Evolutionary conservation across 2,888 invertebrate species (phyloP).

Genomic region (Lochmaea crataegi): DNA sequence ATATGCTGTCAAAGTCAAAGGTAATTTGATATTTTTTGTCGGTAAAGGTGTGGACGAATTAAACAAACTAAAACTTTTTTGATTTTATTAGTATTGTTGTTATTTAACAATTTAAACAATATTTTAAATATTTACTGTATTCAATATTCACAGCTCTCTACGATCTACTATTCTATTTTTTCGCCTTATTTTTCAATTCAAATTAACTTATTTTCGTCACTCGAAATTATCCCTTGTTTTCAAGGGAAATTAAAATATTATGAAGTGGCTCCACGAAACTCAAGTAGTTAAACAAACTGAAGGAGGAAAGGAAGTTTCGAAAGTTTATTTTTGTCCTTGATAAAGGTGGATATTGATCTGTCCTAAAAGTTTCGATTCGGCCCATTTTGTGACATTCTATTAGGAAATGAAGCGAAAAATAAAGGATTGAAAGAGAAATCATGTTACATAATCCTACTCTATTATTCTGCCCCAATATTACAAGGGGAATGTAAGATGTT

Average conservation of each 20-base stretch:
- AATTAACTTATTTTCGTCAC: no score
- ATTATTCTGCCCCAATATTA: not conserved
- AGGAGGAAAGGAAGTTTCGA: slow-evolving; percentile 26
- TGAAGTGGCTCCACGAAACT: not conserved
- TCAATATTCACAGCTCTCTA: no score
- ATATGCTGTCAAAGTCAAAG: no score
- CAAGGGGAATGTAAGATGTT: not conserved
- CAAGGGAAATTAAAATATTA: not conserved
- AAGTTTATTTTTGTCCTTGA: slow-evolving; percentile 31
- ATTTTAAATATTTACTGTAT: no score
- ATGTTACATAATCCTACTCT: not conserved
- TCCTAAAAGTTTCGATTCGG: slow-evolving; percentile 36
- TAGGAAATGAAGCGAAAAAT: slow-evolving; percentile 15
- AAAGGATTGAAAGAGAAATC: slow-evolving; percentile 12
- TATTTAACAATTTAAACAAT: no score
- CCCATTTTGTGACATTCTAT: slow-evolving; percentile 33
- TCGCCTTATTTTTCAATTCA: no score
- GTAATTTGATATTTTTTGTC: no score
- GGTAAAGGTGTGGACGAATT: no score
- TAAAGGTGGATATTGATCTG: slow-evolving; percentile 38
- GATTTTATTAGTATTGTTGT: no score
- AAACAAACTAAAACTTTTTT: no score
- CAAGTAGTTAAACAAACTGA: slow-evolving; percentile 23
- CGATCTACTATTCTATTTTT: no score
- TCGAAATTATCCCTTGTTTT: not conserved